Evolutionary conservation across 2,888 invertebrate species (phyloP), one percentile per base, ranked within the genome.

Genomic region (Meta bourneti): DNA sequence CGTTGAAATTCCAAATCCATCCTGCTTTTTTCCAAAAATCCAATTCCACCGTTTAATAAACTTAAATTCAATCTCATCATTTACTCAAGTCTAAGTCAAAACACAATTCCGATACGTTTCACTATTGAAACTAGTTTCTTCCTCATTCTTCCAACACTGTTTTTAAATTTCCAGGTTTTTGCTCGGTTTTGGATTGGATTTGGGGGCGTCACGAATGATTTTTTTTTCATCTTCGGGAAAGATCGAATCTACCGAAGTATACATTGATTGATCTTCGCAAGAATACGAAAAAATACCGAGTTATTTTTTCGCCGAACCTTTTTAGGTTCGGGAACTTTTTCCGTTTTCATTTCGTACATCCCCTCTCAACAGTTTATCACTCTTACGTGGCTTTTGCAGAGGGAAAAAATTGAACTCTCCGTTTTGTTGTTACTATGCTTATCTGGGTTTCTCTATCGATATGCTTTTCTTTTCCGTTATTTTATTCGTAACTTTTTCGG

Each of bases 21-120:
- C 34, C 34, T 34, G 34, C 11, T 16, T 49, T n/a, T 49, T 8
- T n/a, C n/a, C 0, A 7, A 51, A n/a, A 49, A 49, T 79, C 61
- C 79, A 79, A 61, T 79, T 61, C 52, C 77, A 20, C 49, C 61
- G 61, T 61, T 61, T 79, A 69, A 79, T 16, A 61, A 34, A 34
- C 16, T 61, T 16, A 20, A 69, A 34, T 61, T 20, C 61, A 61
- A 69, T 61, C 79, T 34, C 79, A 48, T 54, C 79, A 84, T 84
- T 84, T 75, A 84, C 84, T 84, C 54, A 84, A 75, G 74, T 84
- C 74, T 16, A n/a, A 84, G 75, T 75, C 84, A 48, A 84, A 84
- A 84, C 84, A 84, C 84, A 74, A 61, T 75, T 84, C 54, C 20
- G 72, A 61, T 83, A 61, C 75, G 48, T 74, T 84, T 84, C 74